These are phyloP conservation scores for Piaya cayana DNA, from an alignment of 2,113 vertebrate species.

Conservation along the genomic window DNA sequence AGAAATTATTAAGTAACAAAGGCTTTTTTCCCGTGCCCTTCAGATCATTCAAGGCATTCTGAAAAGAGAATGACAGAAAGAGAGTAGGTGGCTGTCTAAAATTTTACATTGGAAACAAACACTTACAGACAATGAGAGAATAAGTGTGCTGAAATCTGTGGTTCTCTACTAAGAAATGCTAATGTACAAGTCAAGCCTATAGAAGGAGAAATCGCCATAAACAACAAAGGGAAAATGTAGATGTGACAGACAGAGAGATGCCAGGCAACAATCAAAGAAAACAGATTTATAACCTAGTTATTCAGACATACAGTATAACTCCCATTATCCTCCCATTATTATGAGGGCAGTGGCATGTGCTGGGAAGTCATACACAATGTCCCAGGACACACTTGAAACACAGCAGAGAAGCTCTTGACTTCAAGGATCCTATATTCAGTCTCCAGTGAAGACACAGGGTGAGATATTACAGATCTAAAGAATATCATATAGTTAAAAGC, in stretches of 20 bases:
- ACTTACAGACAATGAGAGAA: slow-evolving; percentile 30
- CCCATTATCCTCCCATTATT: slow-evolving; percentile 55
- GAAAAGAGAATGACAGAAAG: slow-evolving; percentile 30
- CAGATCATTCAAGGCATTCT: slow-evolving; percentile 22
- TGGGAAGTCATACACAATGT: slow-evolving; percentile 38
- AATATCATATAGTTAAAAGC: slow-evolving; percentile 63
- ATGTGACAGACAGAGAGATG: slow-evolving; percentile 44
- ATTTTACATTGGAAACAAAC: slow-evolving; percentile 38
- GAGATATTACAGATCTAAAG: slow-evolving; percentile 65
- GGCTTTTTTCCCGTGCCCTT: neutral
- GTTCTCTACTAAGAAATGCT: slow-evolving; percentile 41
- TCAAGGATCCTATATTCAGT: slow-evolving; percentile 54
- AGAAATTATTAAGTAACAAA: slow-evolving; percentile 38
- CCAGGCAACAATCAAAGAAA: slow-evolving; percentile 56
- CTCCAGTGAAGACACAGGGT: slow-evolving; percentile 60
- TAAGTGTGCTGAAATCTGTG: slow-evolving; percentile 11
- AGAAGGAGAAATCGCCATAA: slow-evolving; percentile 23
- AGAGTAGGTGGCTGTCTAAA: slow-evolving; percentile 33
- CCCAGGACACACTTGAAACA: slow-evolving; percentile 69
- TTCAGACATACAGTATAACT: slow-evolving; percentile 45
- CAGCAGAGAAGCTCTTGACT: slow-evolving; percentile 65
- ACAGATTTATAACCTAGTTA: slow-evolving; percentile 50
- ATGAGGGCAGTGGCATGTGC: slow-evolving; percentile 44
- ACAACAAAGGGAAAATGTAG: slow-evolving; percentile 54
- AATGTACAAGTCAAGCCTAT: slow-evolving; percentile 5